Conservation (phyloP, 2,797 vertebrate species). For the Scolopax rusticola region DNA sequence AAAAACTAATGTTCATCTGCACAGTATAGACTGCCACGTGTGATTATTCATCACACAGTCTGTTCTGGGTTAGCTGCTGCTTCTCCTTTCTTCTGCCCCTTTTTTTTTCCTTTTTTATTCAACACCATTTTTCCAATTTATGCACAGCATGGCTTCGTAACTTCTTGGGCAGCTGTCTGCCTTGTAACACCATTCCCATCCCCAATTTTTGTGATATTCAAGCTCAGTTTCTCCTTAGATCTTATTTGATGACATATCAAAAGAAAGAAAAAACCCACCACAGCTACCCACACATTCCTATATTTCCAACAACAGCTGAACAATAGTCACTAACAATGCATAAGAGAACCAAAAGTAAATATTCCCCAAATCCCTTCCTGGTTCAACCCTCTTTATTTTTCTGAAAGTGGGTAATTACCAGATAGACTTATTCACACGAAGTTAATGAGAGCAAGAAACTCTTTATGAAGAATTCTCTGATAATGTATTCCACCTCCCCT, state of each 20-base stretch:
- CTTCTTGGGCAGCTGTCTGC: background rate
- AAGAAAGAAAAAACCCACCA: background rate
- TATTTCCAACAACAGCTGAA: background rate
- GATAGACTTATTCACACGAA: background rate
- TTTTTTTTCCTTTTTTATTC: background rate
- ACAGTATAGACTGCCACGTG: accelerated
- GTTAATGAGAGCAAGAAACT: background rate
- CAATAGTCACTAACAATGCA: background rate
- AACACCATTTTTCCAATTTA: background rate
- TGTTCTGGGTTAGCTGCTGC: background rate
- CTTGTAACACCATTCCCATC: background rate
- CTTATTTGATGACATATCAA: background rate
- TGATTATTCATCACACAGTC: background rate
- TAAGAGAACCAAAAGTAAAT: background rate
- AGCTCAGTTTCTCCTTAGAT: background rate
- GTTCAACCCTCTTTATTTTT: background rate
- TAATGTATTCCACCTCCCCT: background rate
- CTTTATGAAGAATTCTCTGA: background rate
- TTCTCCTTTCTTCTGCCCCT: background rate
- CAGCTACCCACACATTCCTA: background rate
- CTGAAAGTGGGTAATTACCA: background rate
- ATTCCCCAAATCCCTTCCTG: background rate
- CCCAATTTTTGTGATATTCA: background rate
- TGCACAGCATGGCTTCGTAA: background rate
- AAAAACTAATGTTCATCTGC: background rate